Base-by-base conservation (phyloP, 1,140 invertebrate genomes). In the Drosophila seguyi region DNA sequence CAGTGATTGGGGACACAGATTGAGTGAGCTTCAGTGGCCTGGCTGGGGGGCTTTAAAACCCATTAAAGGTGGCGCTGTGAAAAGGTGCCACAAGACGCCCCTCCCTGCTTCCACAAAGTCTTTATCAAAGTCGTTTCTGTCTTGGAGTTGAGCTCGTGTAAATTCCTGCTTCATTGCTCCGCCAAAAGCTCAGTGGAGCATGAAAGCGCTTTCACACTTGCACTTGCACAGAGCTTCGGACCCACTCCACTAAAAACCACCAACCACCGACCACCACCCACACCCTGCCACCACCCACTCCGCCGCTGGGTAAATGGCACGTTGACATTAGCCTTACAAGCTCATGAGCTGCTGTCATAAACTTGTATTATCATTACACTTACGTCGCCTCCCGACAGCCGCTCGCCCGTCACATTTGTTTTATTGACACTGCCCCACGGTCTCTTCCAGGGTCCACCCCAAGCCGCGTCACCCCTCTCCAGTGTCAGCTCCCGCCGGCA, bases 291-390 rank as follows among this genome's bases (percentile, higher is more conserved):
- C 38, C 44, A 42, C 27, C 47, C 62, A 18, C 22, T 18, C 29
- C 41, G 36, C 22, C 22, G 25, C 36, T 27, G 36, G 34, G 47
- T 18, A 60, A 81, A 75, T 67, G 75, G 71, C 80, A 84, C 67
- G 76, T 88, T 88, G 84, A 87, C 84, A 87, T 87, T 87, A 87
- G 84, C 84, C 84, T 88, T 87, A 87, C 84, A 88, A 84, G 80
- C 84, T 87, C 84, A 71, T 87, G 80, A 90, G 84, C 67, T 83
- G 84, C 76, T 87, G 84, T 84, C 84, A 87, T 87, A 87, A 87
- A 87, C 63, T 87, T 87, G 88, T 87, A 87, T 87, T 88, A 88
- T 87, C 84, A 88, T 87, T 88, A 84, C 85, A 88, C 84, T 84
- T 80, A 67, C 80, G 67, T 77, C 71, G 67, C 39, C 31, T 44